Base-by-base conservation (phyloP, 2,113 vertebrate species). In the Poeciliopsis retropinna region DNA sequence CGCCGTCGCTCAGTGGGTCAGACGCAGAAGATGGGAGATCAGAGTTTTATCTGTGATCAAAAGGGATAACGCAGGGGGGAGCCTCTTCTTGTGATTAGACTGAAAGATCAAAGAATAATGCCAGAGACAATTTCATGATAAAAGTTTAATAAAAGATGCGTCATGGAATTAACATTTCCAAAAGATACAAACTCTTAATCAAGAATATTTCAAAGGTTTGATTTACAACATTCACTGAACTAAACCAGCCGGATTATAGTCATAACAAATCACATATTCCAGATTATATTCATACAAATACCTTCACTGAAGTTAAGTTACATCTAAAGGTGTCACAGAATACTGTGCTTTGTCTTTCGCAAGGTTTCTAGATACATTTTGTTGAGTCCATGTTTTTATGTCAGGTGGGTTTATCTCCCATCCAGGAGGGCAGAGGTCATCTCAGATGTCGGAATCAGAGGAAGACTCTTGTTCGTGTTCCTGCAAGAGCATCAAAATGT, bases 371-470 rank as follows among this genome's bases (percentile, higher is more conserved):
- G 4, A 15, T 68, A 64, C 17, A 79, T 79, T 81, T 0, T n/a
- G 27, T 39, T 65, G 6, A 47, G 39, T 7, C 7, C 0, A 19
- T 51, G 61, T 19, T 31, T 69, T 75, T 15, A 61, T 3, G 41
- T 28, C 37, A 14, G 19, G 13, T 63, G 4, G 78, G 47, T 10
- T 19, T 57, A 70, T 11, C 30, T 75, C 12, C n/a, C 51, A n/a
- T 37, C 67, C 37, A 32, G 66, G 60, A 27, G 31, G 4, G 60
- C 22, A 1, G 63, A 25, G 15, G 6, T 73, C 63, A 25, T 32
- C 12, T 89, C 62, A 91, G 27, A 81, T 13, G 4, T 89, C 71
- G 54, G 81, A 90, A 17, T 90, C 78, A 25, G 79, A 88, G 9
- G 86, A 62, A n/a, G 80, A 28, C 1, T 12, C 34, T 6, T 51